These are phyloP conservation scores for Brachionus angularis DNA, from an alignment of 1,140 invertebrate species.

Conservation along the genomic window DNA sequence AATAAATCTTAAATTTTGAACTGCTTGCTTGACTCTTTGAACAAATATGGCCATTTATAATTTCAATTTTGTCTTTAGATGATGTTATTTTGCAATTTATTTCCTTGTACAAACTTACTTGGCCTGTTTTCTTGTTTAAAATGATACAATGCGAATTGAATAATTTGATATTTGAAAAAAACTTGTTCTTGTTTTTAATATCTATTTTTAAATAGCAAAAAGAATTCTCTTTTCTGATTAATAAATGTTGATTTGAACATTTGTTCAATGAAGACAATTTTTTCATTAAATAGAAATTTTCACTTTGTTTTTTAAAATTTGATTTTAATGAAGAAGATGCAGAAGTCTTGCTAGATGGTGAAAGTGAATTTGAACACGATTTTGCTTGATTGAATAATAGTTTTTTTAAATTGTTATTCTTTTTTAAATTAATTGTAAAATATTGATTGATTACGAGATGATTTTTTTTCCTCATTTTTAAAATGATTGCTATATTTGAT, in stretches of 20 bases:
- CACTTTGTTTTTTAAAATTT: too few relatives aligned
- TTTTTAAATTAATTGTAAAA: constrained; percentile 24
- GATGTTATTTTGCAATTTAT: not conserved
- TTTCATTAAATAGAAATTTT: too few relatives aligned
- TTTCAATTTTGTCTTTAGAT: too few relatives aligned
- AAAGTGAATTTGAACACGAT: too few relatives aligned
- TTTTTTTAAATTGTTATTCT: not conserved
- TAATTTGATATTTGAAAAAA: too few relatives aligned
- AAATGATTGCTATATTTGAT: not conserved
- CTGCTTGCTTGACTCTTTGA: not conserved
- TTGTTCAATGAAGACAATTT: too few relatives aligned
- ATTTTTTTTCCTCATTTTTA: constrained; percentile 29
- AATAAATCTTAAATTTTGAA: constrained; percentile 15
- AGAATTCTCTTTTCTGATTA: constrained; percentile 9
- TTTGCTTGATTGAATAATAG: too few relatives aligned
- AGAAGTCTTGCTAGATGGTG: too few relatives aligned
- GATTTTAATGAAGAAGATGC: too few relatives aligned
- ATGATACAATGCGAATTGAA: not conserved
- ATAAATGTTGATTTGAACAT: too few relatives aligned
- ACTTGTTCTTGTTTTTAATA: not conserved
- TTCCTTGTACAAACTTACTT: not conserved
- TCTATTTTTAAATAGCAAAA: constrained; percentile 16
- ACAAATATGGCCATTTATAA: not conserved
- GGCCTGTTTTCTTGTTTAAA: not conserved
- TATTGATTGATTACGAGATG: constrained; percentile 7